phyloP scores from a whole-genome alignment of 2,113 vertebrate species.

The Lepisosteus oculatus region DNA sequence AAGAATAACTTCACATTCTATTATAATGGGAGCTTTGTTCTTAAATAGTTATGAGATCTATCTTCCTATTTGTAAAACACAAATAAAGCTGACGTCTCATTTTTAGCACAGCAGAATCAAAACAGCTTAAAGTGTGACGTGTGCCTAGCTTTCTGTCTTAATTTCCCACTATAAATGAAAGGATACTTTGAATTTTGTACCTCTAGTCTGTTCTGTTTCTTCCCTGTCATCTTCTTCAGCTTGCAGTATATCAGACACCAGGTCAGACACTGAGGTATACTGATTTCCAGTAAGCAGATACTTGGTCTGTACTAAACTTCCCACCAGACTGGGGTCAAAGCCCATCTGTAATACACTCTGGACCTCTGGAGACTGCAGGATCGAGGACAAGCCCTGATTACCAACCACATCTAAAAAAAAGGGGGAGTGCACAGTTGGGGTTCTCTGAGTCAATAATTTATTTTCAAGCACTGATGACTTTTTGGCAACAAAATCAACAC shows the following conservation, averaged over 20 bases:
- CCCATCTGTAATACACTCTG: constrained; percentile 72
- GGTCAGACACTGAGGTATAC: constrained; percentile 63
- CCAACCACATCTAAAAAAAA: constrained; percentile 55
- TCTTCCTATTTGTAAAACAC: too few species aligned
- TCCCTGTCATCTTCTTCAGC: constrained; percentile 62
- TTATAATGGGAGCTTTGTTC: too few species aligned
- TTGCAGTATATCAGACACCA: constrained; percentile 66
- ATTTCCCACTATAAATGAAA: too few species aligned
- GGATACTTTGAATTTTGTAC: constrained; percentile 32
- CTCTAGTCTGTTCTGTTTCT: constrained; percentile 42
- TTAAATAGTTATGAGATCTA: too few species aligned
- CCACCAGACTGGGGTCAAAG: constrained; percentile 59
- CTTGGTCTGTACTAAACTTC: constrained; percentile 60
- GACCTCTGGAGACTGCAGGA: constrained; percentile 52
- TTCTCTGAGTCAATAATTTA: background rate
- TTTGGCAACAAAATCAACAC: too few species aligned
- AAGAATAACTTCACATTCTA: too few species aligned
- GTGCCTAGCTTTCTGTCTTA: too few species aligned
- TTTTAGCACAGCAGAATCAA: too few species aligned
- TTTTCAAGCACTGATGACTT: too few species aligned
- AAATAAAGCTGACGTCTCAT: too few species aligned
- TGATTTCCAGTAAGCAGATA: constrained; percentile 56
- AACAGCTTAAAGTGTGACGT: too few species aligned
- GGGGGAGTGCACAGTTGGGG: constrained; percentile 4
- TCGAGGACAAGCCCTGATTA: constrained; percentile 36